Evolutionary conservation across 2,797 vertebrate genomes (phyloP).

Genomic region (Sphenopsis melanotis): DNA sequence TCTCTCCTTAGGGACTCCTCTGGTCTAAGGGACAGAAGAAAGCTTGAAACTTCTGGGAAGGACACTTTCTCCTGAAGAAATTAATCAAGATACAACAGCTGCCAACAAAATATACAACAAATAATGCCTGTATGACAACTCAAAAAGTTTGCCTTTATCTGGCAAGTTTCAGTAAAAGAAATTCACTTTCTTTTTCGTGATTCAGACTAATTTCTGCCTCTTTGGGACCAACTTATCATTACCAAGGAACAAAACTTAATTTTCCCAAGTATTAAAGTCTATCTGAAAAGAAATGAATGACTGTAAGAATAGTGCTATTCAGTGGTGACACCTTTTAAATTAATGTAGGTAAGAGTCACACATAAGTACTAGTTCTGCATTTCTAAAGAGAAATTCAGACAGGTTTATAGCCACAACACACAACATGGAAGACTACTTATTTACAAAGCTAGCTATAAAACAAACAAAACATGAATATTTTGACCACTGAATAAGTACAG

Average conservation of each 20-base stretch:
- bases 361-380: not conserved
- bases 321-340: not conserved
- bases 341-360: not conserved
- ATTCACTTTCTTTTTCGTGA: not conserved
- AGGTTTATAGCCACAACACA: not conserved
- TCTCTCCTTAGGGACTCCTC: slow-evolving; percentile 89
- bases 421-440: not conserved
- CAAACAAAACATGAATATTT: not conserved
- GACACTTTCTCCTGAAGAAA: slow-evolving; percentile 76
- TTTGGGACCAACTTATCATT: not conserved
- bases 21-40: slow-evolving; percentile 82
- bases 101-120: not conserved
- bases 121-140: not conserved
- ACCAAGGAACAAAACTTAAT: not conserved
- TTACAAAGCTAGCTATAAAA: not conserved
- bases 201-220: not conserved
- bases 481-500: not conserved
- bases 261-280: not conserved
- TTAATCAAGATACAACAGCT: not conserved
- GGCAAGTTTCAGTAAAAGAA: not conserved
- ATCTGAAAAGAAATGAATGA: not conserved
- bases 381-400: not conserved
- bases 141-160: not conserved
- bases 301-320: not conserved
- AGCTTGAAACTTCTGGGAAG: slow-evolving; percentile 82